Evolutionary conservation across 2,888 invertebrate genomes (phyloP).

Genomic region (Drosophila monieri): DNA sequence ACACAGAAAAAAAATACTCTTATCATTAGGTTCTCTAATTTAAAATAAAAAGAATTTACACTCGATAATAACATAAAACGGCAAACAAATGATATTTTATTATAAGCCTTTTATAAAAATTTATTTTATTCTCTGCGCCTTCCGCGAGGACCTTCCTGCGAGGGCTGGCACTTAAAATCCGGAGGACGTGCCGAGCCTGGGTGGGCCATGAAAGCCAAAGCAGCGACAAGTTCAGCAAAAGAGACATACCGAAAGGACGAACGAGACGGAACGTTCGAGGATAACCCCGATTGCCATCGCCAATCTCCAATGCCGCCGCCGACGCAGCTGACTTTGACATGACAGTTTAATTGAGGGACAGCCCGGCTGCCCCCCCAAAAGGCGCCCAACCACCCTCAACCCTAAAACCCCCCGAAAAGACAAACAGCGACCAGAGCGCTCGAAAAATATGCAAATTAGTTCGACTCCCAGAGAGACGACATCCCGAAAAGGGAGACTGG

Average conservation of each 20-base stretch:
- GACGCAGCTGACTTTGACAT: conserved; percentile 70
- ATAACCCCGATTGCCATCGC: conserved; percentile 22
- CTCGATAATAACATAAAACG: background rate
- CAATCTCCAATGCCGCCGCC: conserved; percentile 45
- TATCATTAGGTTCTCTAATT: background rate
- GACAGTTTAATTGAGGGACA: conserved; percentile 73
- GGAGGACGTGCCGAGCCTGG: conserved; percentile 31
- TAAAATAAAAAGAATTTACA: background rate
- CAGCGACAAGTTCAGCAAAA: conserved; percentile 4
- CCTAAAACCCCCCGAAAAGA: conserved; percentile 4
- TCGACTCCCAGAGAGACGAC: conserved; percentile 40
- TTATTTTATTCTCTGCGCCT: background rate
- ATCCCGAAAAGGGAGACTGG: conserved; percentile 17
- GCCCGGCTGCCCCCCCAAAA: conserved; percentile 11
- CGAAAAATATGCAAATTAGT: conserved; percentile 72
- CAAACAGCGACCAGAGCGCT: conserved; percentile 23
- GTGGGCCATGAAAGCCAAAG: conserved; percentile 32
- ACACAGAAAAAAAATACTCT: background rate
- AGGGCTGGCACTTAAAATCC: conserved; percentile 34
- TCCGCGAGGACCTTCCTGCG: background rate
- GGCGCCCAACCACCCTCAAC: too few species aligned
- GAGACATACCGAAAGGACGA: background rate
- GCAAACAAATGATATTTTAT: background rate
- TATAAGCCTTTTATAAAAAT: background rate
- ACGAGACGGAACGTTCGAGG: background rate